Percentiles rank a stretch among this genome's conserved stretches.
These are phyloP conservation scores for Euleptes europaea DNA, from an alignment of 2,113 vertebrate genomes.

Conservation along the genomic window DNA sequence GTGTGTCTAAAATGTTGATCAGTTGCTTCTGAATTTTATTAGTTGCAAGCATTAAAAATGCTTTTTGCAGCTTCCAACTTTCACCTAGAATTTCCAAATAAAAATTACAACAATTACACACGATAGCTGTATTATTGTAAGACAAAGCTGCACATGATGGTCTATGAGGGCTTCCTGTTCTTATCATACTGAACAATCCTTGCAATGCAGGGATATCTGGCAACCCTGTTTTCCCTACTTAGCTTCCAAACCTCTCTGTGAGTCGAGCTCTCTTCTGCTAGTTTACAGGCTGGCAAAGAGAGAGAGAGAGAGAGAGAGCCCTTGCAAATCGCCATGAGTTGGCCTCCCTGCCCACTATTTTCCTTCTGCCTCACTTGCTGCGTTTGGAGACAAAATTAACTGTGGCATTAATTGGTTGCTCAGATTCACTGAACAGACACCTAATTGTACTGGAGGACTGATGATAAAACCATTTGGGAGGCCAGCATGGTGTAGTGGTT, in stretches of 20 bases:
- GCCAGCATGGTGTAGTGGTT: no score
- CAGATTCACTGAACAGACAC: background rate
- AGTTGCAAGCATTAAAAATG: background rate
- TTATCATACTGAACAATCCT: background rate
- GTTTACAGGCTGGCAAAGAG: background rate
- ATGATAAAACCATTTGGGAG: background rate
- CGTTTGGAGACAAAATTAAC: slow-evolving; percentile 1
- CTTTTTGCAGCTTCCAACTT: background rate
- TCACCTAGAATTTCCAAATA: background rate
- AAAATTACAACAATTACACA: background rate
- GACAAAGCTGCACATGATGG: background rate
- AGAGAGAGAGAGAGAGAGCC: background rate
- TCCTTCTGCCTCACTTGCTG: background rate
- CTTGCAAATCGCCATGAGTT: background rate
- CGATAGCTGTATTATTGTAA: background rate
- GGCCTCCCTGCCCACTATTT: background rate
- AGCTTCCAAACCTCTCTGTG: background rate
- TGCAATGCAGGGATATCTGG: background rate
- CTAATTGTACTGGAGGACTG: background rate
- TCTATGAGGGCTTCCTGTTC: background rate
- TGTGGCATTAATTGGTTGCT: slow-evolving; percentile 15
- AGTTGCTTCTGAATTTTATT: background rate
- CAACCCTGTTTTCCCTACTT: background rate
- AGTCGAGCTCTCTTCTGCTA: background rate
- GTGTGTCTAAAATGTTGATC: background rate